Evolutionary conservation across 2,888 invertebrate species (phyloP).

Genomic region (Alloplasta piceator): DNA sequence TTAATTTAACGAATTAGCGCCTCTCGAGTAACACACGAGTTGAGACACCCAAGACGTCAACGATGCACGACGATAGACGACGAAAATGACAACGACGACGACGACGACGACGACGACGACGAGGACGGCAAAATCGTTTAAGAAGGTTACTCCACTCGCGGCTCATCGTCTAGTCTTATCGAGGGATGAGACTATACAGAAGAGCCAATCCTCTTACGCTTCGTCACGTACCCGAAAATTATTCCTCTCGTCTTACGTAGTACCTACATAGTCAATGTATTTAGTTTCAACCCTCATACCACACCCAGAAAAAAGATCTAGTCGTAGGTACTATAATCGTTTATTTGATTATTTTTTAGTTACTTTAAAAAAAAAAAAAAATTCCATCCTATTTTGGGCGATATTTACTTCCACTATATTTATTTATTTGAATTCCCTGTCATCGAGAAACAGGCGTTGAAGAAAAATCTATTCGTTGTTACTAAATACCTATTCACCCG

Average conservation of each 20-base stretch:
- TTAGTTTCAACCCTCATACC: too few species aligned
- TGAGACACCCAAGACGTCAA: conserved; percentile 30
- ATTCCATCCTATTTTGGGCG: too few species aligned
- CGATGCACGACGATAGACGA: conserved; percentile 1
- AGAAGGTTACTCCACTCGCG: conserved; percentile 41
- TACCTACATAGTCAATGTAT: conserved; percentile 1
- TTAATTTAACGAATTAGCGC: conserved; percentile 60
- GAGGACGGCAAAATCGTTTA: conserved; percentile 51
- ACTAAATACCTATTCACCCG: too few species aligned
- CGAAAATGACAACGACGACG: conserved; percentile 4
- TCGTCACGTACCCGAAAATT: conserved; percentile 62
- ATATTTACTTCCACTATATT: too few species aligned
- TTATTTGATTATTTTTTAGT: too few species aligned
- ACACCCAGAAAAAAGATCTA: too few species aligned
- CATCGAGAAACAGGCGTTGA: too few species aligned
- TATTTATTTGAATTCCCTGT: too few species aligned
- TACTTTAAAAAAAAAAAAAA: too few species aligned
- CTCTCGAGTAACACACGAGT: conserved; percentile 18
- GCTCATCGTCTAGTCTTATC: conserved; percentile 27
- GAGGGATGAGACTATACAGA: conserved; percentile 41
- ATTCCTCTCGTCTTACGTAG: conserved; percentile 38
- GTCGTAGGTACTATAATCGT: too few species aligned
- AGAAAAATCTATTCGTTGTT: too few species aligned
- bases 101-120: conserved; percentile 14
- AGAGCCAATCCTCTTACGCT: conserved; percentile 60